Evolutionary conservation across 2,113 vertebrate species (phyloP).

Genomic region (Hystrix cristata): DNA sequence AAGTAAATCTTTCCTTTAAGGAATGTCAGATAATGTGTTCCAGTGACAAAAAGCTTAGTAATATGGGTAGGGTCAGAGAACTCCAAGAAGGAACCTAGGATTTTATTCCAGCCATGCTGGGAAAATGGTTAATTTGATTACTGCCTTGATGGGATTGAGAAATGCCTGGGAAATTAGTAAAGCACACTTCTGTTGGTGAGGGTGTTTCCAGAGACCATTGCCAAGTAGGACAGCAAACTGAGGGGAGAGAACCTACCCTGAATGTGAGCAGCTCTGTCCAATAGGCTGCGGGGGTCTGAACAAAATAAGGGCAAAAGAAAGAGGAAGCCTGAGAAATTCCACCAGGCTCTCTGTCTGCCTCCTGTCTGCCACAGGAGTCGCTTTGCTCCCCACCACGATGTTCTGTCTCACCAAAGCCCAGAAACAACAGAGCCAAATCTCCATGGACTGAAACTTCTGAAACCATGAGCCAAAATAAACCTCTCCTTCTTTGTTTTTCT

Average conservation of each 20-base stretch:
- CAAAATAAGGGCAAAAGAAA: not conserved
- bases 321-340: not conserved
- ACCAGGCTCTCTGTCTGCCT: not conserved
- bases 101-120: not conserved
- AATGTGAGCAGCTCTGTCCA: not conserved
- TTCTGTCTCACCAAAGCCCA: not conserved
- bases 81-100: not conserved
- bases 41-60: not conserved
- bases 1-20: not conserved
- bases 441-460: not conserved
- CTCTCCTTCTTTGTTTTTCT: not conserved
- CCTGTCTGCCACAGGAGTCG: not conserved
- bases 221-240: not conserved
- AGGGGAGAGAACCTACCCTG: not conserved
- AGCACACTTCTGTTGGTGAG: not conserved
- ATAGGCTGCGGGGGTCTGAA: not conserved
- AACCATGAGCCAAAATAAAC: not conserved
- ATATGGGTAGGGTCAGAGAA: not conserved
- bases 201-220: not conserved
- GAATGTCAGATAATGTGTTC: not conserved
- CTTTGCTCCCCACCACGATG: not conserved
- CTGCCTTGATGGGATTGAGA: not conserved
- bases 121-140: not conserved
- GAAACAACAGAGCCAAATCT: not conserved
- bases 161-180: not conserved